Evolutionary conservation across 1,140 invertebrate genomes (phyloP).

Genomic region (Onthophagus taurus): DNA sequence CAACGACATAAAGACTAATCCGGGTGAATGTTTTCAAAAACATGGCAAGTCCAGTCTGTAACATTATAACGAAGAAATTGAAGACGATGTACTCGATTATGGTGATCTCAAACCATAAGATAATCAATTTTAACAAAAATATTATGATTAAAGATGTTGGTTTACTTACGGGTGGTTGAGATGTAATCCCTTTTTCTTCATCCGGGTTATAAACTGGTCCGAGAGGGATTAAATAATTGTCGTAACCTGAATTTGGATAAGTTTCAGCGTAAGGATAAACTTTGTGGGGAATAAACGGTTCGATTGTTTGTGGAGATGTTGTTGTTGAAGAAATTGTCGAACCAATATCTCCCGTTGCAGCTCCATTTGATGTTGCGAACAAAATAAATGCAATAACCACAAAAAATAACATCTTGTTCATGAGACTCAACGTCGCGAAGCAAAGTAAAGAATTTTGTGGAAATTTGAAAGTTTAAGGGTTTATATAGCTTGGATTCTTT

Average conservation of each 20-base stretch:
- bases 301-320: no score
- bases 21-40: conserved; percentile 33
- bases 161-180: not conserved
- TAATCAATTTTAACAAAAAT: conserved; percentile 1
- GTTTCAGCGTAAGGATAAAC: conserved; percentile 21
- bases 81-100: not conserved
- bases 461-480: no score
- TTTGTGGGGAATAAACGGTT: conserved; percentile 19
- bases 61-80: conserved; percentile 5
- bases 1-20: conserved; percentile 46
- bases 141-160: not conserved
- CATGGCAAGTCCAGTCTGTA: conserved; percentile 32
- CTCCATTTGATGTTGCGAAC: no score
- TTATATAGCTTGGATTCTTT: no score
- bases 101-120: not conserved
- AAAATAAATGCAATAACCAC: no score
- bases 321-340: no score
- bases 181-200: not conserved
- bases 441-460: no score
- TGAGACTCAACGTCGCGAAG: no score
- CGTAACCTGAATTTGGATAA: conserved; percentile 17
- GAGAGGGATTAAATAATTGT: conserved; percentile 14
- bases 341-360: no score
- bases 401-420: no score
- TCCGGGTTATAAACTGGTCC: conserved; percentile 10